Conservation (phyloP, 2,888 invertebrate genomes). For the Aspidiotus destructor region DNA sequence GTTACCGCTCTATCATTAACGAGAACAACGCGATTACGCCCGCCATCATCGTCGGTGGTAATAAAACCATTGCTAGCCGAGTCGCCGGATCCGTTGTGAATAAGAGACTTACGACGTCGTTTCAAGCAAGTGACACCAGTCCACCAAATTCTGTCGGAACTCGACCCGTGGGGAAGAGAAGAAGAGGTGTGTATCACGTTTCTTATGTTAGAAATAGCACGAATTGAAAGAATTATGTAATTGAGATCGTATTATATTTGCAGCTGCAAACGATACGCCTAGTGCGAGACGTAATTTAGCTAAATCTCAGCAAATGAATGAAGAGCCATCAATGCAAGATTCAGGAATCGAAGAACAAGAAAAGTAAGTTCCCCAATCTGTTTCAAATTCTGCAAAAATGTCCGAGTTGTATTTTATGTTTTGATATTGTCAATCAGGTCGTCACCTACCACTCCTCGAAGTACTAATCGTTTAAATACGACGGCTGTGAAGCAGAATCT, state of each 20-base stretch:
- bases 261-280: not conserved
- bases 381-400: no score
- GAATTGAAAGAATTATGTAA: not conserved
- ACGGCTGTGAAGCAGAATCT: not conserved
- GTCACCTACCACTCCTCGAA: slow-evolving; percentile 15
- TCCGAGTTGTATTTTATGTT: not conserved
- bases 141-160: slow-evolving; percentile 14
- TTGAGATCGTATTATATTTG: not conserved
- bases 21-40: slow-evolving; percentile 14
- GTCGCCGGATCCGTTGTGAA: slow-evolving; percentile 5
- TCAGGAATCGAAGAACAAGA: no score
- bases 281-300: not conserved
- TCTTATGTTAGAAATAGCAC: not conserved
- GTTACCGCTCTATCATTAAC: slow-evolving; percentile 12
- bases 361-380: no score
- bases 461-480: slow-evolving; percentile 13
- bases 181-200: slow-evolving; percentile 21
- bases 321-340: no score
- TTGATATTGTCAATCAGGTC: not conserved
- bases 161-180: slow-evolving; percentile 21
- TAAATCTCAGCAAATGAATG: no score
- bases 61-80: slow-evolving; percentile 7
- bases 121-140: not conserved
- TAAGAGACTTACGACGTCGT: not conserved
- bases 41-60: slow-evolving; percentile 5